Evolutionary conservation across 2,113 vertebrate genomes (phyloP).

Genomic region (Plectropomus leopardus): DNA sequence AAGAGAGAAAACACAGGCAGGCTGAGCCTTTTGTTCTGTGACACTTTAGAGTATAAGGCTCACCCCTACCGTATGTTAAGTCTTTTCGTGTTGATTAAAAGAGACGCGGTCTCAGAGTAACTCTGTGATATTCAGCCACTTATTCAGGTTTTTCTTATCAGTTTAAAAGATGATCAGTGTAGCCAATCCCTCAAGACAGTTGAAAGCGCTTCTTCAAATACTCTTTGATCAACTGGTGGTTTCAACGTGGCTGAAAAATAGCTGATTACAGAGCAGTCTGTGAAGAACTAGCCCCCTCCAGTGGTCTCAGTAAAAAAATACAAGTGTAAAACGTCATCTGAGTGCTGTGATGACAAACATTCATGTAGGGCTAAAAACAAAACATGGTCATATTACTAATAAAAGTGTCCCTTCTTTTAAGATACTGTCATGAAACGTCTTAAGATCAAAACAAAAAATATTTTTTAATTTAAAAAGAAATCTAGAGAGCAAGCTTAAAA

Average conservation of each 20-base stretch:
- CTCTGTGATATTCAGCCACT: background rate
- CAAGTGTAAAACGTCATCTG: background rate
- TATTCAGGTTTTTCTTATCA: background rate
- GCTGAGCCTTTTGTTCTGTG: slow-evolving; percentile 39
- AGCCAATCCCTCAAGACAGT: background rate
- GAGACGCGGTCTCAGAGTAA: background rate
- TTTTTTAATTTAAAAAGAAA: background rate
- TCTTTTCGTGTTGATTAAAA: background rate
- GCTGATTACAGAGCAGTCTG: background rate
- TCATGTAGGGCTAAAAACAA: background rate
- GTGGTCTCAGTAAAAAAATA: slow-evolving; percentile 43
- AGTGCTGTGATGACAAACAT: background rate
- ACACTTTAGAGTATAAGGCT: slow-evolving; percentile 14
- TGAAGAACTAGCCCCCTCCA: slow-evolving; percentile 58
- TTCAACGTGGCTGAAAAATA: slow-evolving; percentile 9
- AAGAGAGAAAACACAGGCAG: slow-evolving; percentile 36
- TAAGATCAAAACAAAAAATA: background rate
- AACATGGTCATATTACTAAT: too few species aligned
- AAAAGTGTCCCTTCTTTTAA: background rate
- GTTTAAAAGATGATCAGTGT: background rate
- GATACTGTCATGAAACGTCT: background rate
- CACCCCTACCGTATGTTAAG: background rate
- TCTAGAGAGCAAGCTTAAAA: background rate
- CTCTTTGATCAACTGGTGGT: slow-evolving; percentile 15
- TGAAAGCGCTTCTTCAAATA: background rate